These are phyloP conservation scores for Alsophila aescularia DNA, from an alignment of 2,888 invertebrate genomes.

Conservation along the genomic window DNA sequence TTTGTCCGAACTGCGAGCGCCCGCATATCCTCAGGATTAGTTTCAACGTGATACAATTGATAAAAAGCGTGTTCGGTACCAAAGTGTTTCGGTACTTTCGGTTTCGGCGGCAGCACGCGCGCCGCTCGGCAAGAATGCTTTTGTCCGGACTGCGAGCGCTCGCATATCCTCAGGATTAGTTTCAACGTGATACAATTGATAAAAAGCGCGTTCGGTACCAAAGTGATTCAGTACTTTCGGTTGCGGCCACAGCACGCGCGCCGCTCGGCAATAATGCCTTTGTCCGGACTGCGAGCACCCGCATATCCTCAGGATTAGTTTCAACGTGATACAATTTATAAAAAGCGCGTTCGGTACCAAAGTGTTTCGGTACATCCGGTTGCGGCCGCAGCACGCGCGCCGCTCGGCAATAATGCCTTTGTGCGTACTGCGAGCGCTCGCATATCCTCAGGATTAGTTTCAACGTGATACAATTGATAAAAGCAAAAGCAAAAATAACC, in stretches of 20 bases:
- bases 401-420: conserved; percentile 20
- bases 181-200: conserved; percentile 5
- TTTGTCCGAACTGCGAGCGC: too few relatives aligned
- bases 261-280: conserved; percentile 18
- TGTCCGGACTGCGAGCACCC: conserved; percentile 4
- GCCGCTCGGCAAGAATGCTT: conserved; percentile 15
- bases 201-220: conserved; percentile 6
- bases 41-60: too few relatives aligned
- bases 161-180: conserved; percentile 10
- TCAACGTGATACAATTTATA: conserved; percentile 3
- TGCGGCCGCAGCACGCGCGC: conserved; percentile 6
- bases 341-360: neutral
- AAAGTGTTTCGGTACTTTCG: conserved; percentile 1
- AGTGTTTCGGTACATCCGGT: neutral
- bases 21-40: too few relatives aligned
- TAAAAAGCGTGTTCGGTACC: conserved; percentile 6
- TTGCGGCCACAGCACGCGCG: conserved; percentile 4
- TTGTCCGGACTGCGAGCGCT: conserved; percentile 6
- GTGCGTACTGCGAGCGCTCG: conserved; percentile 1
- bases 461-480: conserved; percentile 4
- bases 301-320: conserved; percentile 10
- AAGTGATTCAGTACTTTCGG: neutral
- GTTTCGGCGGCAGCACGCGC: conserved; percentile 5
- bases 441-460: conserved; percentile 9
- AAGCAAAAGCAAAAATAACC: too few relatives aligned